A percentile compares a stretch with the other conserved stretches of the same genome.
Conservation (phyloP, 2,113 vertebrate species). For the Forbesichthys papilliferus region DNA sequence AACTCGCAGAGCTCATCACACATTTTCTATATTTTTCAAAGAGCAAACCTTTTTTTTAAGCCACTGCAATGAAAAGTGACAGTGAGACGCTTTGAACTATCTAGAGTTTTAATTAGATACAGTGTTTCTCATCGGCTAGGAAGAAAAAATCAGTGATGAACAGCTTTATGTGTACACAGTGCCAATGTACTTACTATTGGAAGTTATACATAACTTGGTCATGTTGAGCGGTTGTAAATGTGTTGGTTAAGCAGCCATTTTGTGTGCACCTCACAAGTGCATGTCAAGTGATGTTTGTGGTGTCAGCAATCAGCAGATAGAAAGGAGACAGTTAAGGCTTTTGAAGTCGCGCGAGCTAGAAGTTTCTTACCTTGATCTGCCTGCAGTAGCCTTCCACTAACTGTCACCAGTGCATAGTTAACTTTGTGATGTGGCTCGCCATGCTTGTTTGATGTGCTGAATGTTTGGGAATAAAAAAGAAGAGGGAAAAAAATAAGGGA, state of each 20-base stretch:
- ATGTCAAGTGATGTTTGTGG: conserved; percentile 56
- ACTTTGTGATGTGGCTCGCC: conserved; percentile 70
- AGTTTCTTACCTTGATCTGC: conserved; percentile 73
- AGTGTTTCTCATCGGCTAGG: conserved; percentile 50
- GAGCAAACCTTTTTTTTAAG: conserved; percentile 32
- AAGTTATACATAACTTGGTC: not conserved
- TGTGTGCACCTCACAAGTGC: conserved; percentile 22
- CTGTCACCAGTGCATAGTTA: conserved; percentile 59
- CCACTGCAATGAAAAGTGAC: conserved; percentile 38
- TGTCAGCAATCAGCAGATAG: conserved; percentile 56
- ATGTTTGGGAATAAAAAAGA: conserved; percentile 49
- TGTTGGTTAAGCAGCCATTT: conserved; percentile 63
- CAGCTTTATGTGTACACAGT: not conserved
- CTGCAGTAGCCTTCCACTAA: conserved; percentile 61
- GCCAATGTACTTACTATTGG: not conserved
- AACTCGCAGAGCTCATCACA: conserved; percentile 55
- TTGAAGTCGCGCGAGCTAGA: conserved; percentile 66
- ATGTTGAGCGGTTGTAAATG: conserved; percentile 31
- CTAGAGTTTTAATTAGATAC: conserved; percentile 68
- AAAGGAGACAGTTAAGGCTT: conserved; percentile 60
- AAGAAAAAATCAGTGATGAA: not conserved
- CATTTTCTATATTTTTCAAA: conserved; percentile 50
- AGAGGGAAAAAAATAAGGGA: not conserved
- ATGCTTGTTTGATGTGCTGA: conserved; percentile 71
- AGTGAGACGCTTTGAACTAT: conserved; percentile 67